Conservation (phyloP, 1,140 invertebrate genomes). For the Tetramorium alpestre region DNA sequence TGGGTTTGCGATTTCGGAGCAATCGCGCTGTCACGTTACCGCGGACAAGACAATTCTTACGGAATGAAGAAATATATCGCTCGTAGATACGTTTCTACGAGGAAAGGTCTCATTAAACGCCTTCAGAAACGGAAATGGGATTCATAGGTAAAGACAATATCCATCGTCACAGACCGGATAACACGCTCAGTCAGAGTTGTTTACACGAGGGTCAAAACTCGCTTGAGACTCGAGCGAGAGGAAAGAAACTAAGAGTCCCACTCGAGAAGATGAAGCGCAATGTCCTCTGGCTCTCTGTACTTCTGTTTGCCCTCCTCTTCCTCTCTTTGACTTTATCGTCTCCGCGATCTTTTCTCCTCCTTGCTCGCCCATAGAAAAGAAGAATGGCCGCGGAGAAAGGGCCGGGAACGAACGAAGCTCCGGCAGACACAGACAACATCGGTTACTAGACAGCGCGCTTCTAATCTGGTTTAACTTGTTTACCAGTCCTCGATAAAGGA, state of each 20-base stretch:
- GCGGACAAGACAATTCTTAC: conserved; percentile 10
- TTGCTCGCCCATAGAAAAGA: conserved; percentile 37
- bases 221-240: conserved; percentile 69
- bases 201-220: conserved; percentile 80
- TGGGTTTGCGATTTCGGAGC: conserved; percentile 10
- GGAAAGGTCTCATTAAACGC: conserved; percentile 23
- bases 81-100: conserved; percentile 8
- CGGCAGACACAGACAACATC: conserved; percentile 24
- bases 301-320: conserved; percentile 44
- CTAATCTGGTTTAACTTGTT: conserved; percentile 84
- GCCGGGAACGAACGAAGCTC: background rate
- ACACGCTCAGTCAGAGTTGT: conserved; percentile 75
- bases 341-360: conserved; percentile 24
- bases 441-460: conserved; percentile 66
- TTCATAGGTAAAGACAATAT: conserved; percentile 73
- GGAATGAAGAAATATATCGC: background rate
- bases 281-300: conserved; percentile 69
- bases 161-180: conserved; percentile 76
- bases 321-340: conserved; percentile 33
- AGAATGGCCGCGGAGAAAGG: conserved; percentile 15
- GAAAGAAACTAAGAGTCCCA: conserved; percentile 81
- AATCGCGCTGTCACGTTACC: conserved; percentile 9
- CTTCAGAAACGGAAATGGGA: conserved; percentile 32
- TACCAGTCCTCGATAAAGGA: conserved; percentile 79
- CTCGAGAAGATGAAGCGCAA: conserved; percentile 83